phyloP scores from a whole-genome alignment of 2,113 vertebrate species.

The Hypanus sabinus region DNA sequence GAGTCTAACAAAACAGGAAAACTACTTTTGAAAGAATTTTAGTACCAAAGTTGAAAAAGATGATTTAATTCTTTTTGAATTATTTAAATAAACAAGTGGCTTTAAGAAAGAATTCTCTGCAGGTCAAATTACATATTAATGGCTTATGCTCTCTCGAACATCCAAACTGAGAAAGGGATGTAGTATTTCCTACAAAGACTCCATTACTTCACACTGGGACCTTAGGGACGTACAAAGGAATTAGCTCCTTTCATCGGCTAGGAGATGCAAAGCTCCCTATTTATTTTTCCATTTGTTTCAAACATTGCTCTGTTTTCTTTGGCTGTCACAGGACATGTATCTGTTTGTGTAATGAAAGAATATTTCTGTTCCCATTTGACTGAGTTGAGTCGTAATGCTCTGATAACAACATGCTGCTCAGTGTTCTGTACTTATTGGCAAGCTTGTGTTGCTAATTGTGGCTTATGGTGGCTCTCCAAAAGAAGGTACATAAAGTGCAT shows the following conservation, averaged over 20 bases:
- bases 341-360: slow-evolving; percentile 30
- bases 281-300: slow-evolving; percentile 35
- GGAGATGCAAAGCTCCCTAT: slow-evolving; percentile 19
- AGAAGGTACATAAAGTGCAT: neutral
- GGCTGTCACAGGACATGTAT: slow-evolving; percentile 25
- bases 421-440: neutral
- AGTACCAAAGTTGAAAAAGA: neutral
- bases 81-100: slow-evolving; percentile 36
- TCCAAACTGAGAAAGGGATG: slow-evolving; percentile 32
- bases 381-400: neutral
- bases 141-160: slow-evolving; percentile 26
- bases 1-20: slow-evolving; percentile 3
- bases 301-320: slow-evolving; percentile 23
- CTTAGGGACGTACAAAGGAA: slow-evolving; percentile 18
- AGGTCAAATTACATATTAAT: slow-evolving; percentile 35
- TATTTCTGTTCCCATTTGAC: slow-evolving; percentile 18
- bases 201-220: slow-evolving; percentile 21
- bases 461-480: neutral
- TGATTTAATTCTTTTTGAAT: slow-evolving; percentile 4
- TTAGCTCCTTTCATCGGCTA: slow-evolving; percentile 12
- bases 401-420: neutral
- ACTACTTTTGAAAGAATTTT: neutral
- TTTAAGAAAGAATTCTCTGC: slow-evolving; percentile 25
- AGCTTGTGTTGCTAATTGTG: neutral
- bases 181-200: slow-evolving; percentile 18